Base-by-base conservation (phyloP, 2,888 invertebrate genomes). In the Ernsta delagoae region DNA sequence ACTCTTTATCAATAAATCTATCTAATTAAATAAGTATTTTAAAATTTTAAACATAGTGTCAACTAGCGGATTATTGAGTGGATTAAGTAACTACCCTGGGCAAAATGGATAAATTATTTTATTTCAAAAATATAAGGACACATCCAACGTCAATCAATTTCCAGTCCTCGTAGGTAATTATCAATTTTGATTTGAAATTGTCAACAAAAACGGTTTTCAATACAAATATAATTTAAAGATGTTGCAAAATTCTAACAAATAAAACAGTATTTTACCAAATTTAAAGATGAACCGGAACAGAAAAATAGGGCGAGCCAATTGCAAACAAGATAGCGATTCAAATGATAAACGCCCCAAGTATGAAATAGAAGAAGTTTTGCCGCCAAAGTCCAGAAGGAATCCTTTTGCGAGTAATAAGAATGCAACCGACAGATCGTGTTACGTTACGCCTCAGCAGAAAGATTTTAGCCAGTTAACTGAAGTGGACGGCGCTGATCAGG, bases 381-480 rank as follows among this genome's bases (percentile, higher is more conserved):
- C 79, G 31, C 75, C 78, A 0, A 80, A 66, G 43, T 59, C 11
- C 0, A 74, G 59, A 54, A 72, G 75, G 45, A 74, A 72, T 59
- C 62, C 61, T 5, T 41, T 59, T 16, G 73, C 70, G 45, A 12
- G 57, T 8, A 73, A 75, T 5, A 83, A 75, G 41, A 70, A 71
- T 2, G 77, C 78, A 67, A 78, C 73, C 1, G 84, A 84, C 62
- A 78, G 88, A 48, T 83, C 84, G 65, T 88, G 89, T 45, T 79
- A 77, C 61, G 73, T 81, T 8, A 71, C 75, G 16, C 88, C 88
- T 0, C 75, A 74, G 0, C 74, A 71, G n/a, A 77, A 68, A 43
- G 84, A 87, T 63, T 82, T 80, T 48, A 77, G 75, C 6, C 83
- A 84, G 62, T 62, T 76, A 0, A 78, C 79, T 9, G 68, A 68